Evolutionary conservation across 2,113 vertebrate genomes (phyloP), one percentile per base, ranked within the genome.

Genomic region (Thinocorus orbignyianus): DNA sequence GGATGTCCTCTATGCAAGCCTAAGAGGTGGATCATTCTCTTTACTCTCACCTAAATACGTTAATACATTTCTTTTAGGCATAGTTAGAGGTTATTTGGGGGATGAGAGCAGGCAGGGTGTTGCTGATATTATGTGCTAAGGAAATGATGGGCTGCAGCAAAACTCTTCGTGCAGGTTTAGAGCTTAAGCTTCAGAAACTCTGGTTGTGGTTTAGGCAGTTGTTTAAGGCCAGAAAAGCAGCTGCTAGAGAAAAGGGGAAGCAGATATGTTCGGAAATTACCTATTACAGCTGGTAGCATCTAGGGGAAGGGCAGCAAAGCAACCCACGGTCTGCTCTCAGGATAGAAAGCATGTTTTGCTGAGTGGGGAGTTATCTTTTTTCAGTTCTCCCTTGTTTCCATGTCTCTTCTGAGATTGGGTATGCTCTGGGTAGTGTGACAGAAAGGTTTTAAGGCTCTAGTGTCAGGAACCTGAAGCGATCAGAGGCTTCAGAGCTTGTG

Each of bases 231-330:
- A 20, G 23, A 69, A 65, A 77, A 48, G 33, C 60, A 91, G 48
- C 88, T 95, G 72, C 65, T 74, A 48, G 60, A 86, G 68, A 91
- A 93, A 91, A 78, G 49, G 17, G 64, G 76, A 90, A 93, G 72
- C 5, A 57, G 64, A 46, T 33, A 7, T 41, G n/a, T 89, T 92
- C 89, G 35, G 76, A 84, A 92, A 87, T 37, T 73, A 8, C 9
- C 22, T 57, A 16, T 58, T 88, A 30, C 19, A 69, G 10, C 33
- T 70, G 19, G 4, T 83, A 23, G 13, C 7, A 0, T 30, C 23
- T 13, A 64, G 39, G 51, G 51, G 42, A 92, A 26, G 26, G 28
- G 28, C 5, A 51, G 33, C 6, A 60, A 78, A 78, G 39, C 10
- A 68, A 19, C 15, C 5, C 12, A 19, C 22, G 10, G 15, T 28